Conservation (phyloP, 2,797 vertebrate genomes). For the Tarsius wallacei region DNA sequence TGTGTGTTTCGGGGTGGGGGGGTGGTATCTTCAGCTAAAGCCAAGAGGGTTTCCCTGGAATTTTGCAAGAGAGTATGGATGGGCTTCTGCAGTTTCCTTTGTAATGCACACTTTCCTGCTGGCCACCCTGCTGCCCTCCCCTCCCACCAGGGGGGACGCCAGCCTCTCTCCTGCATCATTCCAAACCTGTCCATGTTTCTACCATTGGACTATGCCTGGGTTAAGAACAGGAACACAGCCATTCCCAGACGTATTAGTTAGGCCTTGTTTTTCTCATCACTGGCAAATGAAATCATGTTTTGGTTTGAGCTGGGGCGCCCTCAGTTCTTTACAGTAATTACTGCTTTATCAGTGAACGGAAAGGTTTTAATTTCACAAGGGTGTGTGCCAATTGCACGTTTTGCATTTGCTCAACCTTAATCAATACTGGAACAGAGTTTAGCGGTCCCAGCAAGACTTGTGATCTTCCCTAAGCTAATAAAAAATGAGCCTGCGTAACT, state of each 20-base stretch:
- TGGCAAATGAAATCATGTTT: slow-evolving; percentile 33
- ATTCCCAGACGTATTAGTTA: not conserved
- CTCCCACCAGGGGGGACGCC: rapidly evolving
- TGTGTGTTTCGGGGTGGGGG: rapidly evolving
- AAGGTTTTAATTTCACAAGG: slow-evolving; percentile 79
- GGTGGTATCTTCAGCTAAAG: not conserved
- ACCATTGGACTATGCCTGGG: not conserved
- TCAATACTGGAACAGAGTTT: slow-evolving; percentile 82
- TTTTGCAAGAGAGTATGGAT: not conserved
- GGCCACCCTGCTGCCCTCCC: no score
- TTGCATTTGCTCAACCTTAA: slow-evolving; percentile 77
- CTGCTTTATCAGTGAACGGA: slow-evolving; percentile 61
- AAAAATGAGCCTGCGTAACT: slow-evolving; percentile 59
- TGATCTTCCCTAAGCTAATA: slow-evolving; percentile 78
- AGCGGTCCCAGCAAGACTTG: slow-evolving; percentile 68
- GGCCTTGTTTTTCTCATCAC: not conserved
- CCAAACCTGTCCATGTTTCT: not conserved
- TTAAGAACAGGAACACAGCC: not conserved
- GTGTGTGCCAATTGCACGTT: slow-evolving; percentile 60
- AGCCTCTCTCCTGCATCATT: not conserved
- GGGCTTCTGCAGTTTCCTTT: not conserved
- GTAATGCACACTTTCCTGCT: rapidly evolving
- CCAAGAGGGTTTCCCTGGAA: not conserved
- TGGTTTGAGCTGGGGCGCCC: not conserved
- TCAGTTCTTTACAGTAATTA: slow-evolving; percentile 71